Evolutionary conservation across 2,797 vertebrate genomes (phyloP), one percentile per base, ranked within the genome.

Genomic region (Chelonia mydas): DNA sequence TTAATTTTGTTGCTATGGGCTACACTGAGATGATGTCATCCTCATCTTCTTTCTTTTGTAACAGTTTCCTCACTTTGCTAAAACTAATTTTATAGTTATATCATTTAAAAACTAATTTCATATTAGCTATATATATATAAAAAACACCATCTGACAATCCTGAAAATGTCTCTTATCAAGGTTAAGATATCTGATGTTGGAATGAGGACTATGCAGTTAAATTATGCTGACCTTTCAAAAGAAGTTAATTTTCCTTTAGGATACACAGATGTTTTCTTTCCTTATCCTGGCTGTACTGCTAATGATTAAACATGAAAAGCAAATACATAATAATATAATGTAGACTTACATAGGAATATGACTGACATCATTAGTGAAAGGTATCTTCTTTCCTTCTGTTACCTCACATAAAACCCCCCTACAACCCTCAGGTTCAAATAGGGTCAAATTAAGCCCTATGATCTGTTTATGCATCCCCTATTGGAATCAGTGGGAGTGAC

Each of bases 61-160:
- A 21, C 19, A n/a, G 12, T n/a, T 68, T 37, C 33, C 49, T 21
- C 45, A 28, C 68, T 61, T 28, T 0, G 0, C 13, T 7, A 5
- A 82, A 47, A 86, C n/a, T 1, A 1, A 5, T 16, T 23, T 45
- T 49, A 55, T 6, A 49, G 19, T 77, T 6, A n/a, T 7, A 61
- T 3, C 51, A 84, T 86, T 0, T 0, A 59, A 51, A n/a, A 19
- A 55, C 28, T 25, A 33, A 87, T n/a, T 68, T 65, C 7, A 59
- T 72, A 92, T 81, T 37, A 31, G n/a, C n/a, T 88, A 41, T 41
- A 17, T 65, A 21, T 41, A 23, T 81, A 53, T 81, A 80, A 84
- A 3, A 83, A 87, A 81, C 21, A 33, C 28, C 17, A 25, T 1
- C 25, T 51, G 1, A 4, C 49, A 57, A 25, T 83, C 83, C 85